Percentiles rank a stretch among this genome's conserved stretches.
Conservation (phyloP, 2,113 vertebrate species). For the Lophura nycthemera region DNA sequence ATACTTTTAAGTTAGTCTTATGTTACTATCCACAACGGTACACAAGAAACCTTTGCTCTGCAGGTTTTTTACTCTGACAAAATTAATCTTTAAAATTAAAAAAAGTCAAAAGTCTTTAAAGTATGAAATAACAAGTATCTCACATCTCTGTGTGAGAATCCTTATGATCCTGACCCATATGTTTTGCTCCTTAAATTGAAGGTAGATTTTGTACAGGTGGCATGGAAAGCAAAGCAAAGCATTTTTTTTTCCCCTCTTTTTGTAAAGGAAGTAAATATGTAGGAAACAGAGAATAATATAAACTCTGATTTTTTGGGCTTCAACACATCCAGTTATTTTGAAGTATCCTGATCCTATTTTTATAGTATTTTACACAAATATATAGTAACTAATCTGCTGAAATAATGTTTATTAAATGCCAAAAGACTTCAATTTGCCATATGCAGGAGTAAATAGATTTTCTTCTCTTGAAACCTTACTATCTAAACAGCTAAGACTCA, state of each 20-base stretch:
- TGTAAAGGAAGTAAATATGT: neutral
- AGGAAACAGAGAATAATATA: neutral
- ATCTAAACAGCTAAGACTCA: neutral
- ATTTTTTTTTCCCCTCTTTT: neutral
- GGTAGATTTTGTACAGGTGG: neutral
- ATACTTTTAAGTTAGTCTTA: slow-evolving; percentile 37
- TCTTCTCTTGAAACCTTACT: neutral
- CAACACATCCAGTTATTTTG: neutral
- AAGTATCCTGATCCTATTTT: neutral
- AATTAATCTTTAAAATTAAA: accelerated
- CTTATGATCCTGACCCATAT: neutral
- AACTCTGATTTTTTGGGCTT: neutral
- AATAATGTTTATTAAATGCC: neutral
- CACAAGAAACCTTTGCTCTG: neutral
- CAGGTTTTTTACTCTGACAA: accelerated
- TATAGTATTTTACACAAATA: neutral
- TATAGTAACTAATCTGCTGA: neutral
- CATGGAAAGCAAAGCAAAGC: neutral
- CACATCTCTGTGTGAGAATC: neutral
- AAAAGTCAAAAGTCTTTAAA: neutral
- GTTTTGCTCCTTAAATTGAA: neutral
- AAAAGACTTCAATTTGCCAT: neutral
- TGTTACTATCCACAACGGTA: neutral
- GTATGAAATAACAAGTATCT: neutral
- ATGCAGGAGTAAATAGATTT: neutral